Base-by-base conservation (phyloP, 2,797 vertebrate species). In the Epinephelus coioides region DNA sequence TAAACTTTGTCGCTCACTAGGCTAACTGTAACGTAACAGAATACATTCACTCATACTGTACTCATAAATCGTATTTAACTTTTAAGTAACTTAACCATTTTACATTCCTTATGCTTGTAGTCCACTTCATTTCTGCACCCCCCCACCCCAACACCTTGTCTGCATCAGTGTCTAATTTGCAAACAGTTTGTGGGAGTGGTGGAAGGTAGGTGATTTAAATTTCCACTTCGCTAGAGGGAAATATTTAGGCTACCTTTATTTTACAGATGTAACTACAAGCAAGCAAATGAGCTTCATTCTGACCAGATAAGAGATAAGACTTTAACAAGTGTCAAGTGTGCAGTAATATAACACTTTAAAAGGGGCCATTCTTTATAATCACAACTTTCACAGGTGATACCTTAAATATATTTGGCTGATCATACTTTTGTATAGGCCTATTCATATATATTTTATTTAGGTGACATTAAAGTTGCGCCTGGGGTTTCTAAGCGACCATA, bases 401-500 rank as follows among this genome's bases (percentile, higher is more conserved):
- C n/a, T 60, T 60, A 14, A 53, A n/a, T 10, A 21, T 60, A 60
- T 57, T 34, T 34, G 34, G 56, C 56, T 38, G 56, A n/a, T 38
- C 6, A n/a, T 2, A 57, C 17, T 57, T 57, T 18, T n/a, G 56
- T n/a, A 34, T 25, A 25, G 25, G 25, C 25, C 25, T 18, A 57
- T 57, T 6, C 30, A 18, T 57, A 17, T 57, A 23, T 21, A 19
- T 57, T 57, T 57, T 34, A 57, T 10, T 30, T 30, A 30, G 30
- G 30, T 40, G 38, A 40, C 55, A 19, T 34, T 57, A 6, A 5
- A 34, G 30, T 34, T 34, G 30, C 30, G 1, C 6, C 30, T 34
- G 30, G 1, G 30, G 30, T 34, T 34, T 6, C 30, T 34, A 6
- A 34, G 6, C 30, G 1, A 34, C 30, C 30, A 34, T 34, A 34